These are phyloP conservation scores for Bombus soroeensis DNA, from an alignment of 1,140 invertebrate genomes.

Conservation along the genomic window DNA sequence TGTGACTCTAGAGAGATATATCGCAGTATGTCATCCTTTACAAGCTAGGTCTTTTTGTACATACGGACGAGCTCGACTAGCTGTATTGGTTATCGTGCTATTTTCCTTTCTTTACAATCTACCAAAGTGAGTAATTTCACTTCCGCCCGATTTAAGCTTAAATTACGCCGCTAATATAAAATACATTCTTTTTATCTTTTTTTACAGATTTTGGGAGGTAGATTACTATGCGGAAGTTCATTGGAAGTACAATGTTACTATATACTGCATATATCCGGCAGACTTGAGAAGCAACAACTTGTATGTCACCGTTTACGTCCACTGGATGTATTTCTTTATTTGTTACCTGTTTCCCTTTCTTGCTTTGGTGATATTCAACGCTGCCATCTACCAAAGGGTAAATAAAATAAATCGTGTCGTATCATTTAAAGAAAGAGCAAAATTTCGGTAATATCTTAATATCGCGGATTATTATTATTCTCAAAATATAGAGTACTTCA, in stretches of 20 bases:
- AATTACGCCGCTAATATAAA: too few relatives aligned
- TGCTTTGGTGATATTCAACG: constrained; percentile 93
- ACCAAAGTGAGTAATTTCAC: constrained; percentile 82
- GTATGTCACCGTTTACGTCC: constrained; percentile 94
- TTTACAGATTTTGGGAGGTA: constrained; percentile 87
- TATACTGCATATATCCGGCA: constrained; percentile 89
- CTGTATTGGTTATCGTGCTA: constrained; percentile 91
- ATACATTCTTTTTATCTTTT: background rate
- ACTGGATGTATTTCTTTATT: constrained; percentile 95
- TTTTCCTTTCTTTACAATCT: constrained; percentile 95
- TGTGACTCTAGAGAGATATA: constrained; percentile 97
- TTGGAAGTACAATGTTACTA: constrained; percentile 84
- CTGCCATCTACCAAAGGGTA: constrained; percentile 92
- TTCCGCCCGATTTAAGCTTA: too few relatives aligned
- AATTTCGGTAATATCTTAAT: too few relatives aligned
- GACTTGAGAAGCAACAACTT: constrained; percentile 87
- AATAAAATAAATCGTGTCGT: constrained; percentile 62
- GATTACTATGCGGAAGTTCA: constrained; percentile 79
- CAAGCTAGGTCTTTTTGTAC: constrained; percentile 94
- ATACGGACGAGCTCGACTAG: constrained; percentile 92
- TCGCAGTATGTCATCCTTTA: constrained; percentile 97
- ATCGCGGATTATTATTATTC: background rate
- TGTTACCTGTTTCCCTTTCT: constrained; percentile 96
- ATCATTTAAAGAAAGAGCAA: background rate
- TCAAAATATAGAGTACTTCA: background rate